Base-by-base conservation (phyloP, 2,888 invertebrate species). In the Dolomedes plantarius region DNA sequence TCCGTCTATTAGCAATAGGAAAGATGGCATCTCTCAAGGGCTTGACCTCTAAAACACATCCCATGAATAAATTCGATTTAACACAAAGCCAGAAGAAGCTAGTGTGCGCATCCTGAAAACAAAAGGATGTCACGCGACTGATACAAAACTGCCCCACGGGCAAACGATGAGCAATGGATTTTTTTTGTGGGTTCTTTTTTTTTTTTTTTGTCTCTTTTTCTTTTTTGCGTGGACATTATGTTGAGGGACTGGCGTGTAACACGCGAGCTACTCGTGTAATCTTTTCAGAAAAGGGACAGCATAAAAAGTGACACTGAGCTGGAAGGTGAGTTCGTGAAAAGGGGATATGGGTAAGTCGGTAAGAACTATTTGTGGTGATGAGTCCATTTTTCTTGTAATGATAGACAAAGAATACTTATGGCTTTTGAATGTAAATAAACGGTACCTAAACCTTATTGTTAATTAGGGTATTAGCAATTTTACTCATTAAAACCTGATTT, bases 101-200 rank as follows among this genome's bases (percentile, higher is more conserved):
- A 32, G 19, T 23, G 3, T 73, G 16, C 77, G n/a, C n/a, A 16
- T 31, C 32, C 29, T 19, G 19, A 32, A 32, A 72, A 80, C 72
- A 73, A 73, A 46, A 39, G 65, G 29, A 28, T 39, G 71, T 79
- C 72, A 79, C 72, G 79, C 72, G 64, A 78, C 19, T 36, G 36
- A 3, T 65, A 29, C 65, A 39, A 11, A 41, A 75, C 28, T n/a
- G 72, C 72, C 41, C 65, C 39, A 27, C 64, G 46, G 69, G 36
- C 41, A 16, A 16, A 16, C 41, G 41, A 2, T 16, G 41, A 46
- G 16, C 16, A 9, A 13, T 13, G 16, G n/a, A n/a, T n/a, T n/a
- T n/a, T n/a, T n/a, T n/a, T n/a, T n/a, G n/a, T n/a, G n/a, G 9
- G 41, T 16, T 16, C 16, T 46, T 46, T 46, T 46, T 16, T 13